Conservation (phyloP, 2,113 vertebrate genomes). For the Marmota monax region DNA sequence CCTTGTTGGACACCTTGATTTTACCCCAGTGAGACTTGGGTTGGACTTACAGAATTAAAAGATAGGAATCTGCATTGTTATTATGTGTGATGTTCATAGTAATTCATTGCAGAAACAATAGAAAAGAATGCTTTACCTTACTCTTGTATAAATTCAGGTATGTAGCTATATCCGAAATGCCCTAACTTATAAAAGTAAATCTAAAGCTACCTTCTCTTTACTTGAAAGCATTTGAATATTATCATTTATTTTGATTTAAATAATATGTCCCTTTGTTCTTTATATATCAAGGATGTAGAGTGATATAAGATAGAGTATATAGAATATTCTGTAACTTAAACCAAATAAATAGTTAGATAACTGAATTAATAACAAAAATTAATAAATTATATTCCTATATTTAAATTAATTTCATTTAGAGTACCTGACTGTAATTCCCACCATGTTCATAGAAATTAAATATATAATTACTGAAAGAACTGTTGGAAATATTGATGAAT, state of each 20-base stretch:
- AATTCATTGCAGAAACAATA: neutral
- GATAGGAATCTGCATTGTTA: neutral
- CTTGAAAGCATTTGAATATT: neutral
- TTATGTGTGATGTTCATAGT: neutral
- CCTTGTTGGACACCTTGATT: neutral
- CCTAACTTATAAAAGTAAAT: neutral
- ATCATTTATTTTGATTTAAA: neutral
- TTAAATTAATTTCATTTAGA: slow-evolving; percentile 1
- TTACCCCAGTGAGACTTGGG: neutral
- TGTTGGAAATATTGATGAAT: neutral
- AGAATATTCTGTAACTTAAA: neutral
- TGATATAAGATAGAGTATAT: neutral
- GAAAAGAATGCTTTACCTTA: neutral
- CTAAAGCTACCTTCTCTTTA: neutral
- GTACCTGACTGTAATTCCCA: neutral
- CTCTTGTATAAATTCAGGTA: neutral
- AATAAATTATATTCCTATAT: neutral
- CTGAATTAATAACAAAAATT: neutral
- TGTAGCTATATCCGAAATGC: neutral
- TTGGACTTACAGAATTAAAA: neutral
- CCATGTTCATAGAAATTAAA: neutral
- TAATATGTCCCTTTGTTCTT: neutral
- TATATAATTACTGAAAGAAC: neutral
- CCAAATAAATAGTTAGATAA: neutral
- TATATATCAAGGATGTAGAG: neutral